Evolutionary conservation across 2,113 vertebrate species (phyloP).

Genomic region (Poeciliopsis retropinna): DNA sequence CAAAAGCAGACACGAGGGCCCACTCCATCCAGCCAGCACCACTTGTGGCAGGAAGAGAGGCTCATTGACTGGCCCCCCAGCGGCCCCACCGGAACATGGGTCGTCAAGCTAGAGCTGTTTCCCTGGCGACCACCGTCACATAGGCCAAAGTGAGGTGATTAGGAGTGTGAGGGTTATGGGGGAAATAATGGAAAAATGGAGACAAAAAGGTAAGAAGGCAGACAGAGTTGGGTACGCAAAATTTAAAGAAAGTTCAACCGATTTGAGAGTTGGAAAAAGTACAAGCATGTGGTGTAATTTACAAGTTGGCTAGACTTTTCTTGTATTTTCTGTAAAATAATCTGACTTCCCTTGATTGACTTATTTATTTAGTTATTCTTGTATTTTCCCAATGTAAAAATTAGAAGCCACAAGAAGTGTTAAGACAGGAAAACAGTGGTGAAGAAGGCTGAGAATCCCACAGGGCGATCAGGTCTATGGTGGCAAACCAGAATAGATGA

Average conservation of each 20-base stretch:
- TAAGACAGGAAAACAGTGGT: neutral
- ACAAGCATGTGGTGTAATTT: neutral
- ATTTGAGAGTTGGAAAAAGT: neutral
- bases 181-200: slow-evolving; percentile 16
- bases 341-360: too few species aligned
- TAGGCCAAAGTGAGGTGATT: slow-evolving; percentile 36
- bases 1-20: slow-evolving; percentile 71
- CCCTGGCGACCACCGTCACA: slow-evolving; percentile 65
- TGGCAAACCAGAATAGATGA: neutral
- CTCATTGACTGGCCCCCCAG: slow-evolving; percentile 79
- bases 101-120: slow-evolving; percentile 70
- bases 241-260: slow-evolving; percentile 1
- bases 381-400: neutral
- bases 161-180: slow-evolving; percentile 5
- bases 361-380: too few species aligned
- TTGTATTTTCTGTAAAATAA: too few species aligned
- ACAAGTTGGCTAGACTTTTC: neutral
- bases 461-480: neutral
- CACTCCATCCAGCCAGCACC: slow-evolving; percentile 73
- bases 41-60: slow-evolving; percentile 80
- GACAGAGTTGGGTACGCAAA: neutral
- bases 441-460: neutral
- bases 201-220: slow-evolving; percentile 38
- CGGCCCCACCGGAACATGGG: slow-evolving; percentile 71
- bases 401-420: neutral